Conservation (phyloP, 2,888 invertebrate species). For the Latheticus oryzae region DNA sequence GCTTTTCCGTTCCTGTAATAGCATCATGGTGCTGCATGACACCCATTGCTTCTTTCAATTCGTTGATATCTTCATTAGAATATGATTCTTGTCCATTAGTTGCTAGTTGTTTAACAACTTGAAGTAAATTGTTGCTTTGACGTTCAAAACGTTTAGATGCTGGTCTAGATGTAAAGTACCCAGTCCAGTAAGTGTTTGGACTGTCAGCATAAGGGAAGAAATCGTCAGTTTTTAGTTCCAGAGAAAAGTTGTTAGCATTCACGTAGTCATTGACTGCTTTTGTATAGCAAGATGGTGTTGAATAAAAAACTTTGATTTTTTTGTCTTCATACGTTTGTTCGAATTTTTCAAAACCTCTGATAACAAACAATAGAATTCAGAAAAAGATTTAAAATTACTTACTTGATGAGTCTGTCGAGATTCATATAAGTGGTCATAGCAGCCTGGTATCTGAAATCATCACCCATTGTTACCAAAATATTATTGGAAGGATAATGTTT, state of each 20-base stretch:
- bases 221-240: constrained; percentile 80
- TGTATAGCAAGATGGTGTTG: constrained; percentile 83
- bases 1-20: constrained; percentile 88
- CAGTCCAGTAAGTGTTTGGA: constrained; percentile 90
- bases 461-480: constrained; percentile 40
- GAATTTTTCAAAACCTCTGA: constrained; percentile 34
- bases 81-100: constrained; percentile 12
- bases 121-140: constrained; percentile 74
- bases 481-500: constrained; percentile 32
- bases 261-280: constrained; percentile 71
- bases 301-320: constrained; percentile 78
- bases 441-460: constrained; percentile 39
- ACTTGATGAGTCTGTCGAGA: constrained; percentile 34
- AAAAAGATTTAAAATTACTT: constrained; percentile 5
- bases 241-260: constrained; percentile 16
- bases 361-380: not conserved
- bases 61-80: constrained; percentile 19
- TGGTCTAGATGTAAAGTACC: constrained; percentile 85
- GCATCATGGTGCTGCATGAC: constrained; percentile 95
- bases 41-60: constrained; percentile 79
- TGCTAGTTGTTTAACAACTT: constrained; percentile 37
- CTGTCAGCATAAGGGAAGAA: constrained; percentile 92
- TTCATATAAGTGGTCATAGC: constrained; percentile 36
- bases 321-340: constrained; percentile 22
- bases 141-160: constrained; percentile 81